Conservation (phyloP, 2,113 vertebrate species). For the Zootoca vivipara region DNA sequence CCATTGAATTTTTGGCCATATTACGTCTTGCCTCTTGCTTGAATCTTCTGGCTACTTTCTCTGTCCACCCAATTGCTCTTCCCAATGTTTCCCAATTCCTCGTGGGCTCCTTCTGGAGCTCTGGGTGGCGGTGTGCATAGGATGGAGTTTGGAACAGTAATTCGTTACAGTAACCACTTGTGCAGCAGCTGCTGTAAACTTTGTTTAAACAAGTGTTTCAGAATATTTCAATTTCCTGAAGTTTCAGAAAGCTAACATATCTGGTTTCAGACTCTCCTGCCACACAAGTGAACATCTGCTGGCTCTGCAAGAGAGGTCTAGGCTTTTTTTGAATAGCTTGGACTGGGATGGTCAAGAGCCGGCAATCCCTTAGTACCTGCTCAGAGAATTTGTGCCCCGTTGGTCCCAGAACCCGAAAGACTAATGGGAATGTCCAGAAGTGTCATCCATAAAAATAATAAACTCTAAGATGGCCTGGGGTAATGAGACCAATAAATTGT, state of each 20-base stretch:
- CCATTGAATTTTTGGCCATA: background rate
- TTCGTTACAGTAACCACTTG: background rate
- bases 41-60: background rate
- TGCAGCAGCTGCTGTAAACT: slow-evolving; percentile 22
- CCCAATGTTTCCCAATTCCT: background rate
- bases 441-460: background rate
- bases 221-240: slow-evolving; percentile 38
- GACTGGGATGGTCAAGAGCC: background rate
- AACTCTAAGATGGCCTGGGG: background rate
- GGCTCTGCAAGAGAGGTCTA: background rate
- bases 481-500: background rate
- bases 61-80: background rate
- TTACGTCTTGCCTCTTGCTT: background rate
- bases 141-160: background rate
- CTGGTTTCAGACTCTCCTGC: slow-evolving; percentile 16
- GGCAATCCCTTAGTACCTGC: background rate
- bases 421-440: background rate
- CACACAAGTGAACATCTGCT: slow-evolving; percentile 36
- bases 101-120: background rate
- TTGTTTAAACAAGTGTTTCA: slow-evolving; percentile 34
- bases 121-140: background rate
- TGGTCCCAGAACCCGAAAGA: background rate
- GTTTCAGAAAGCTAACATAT: slow-evolving; percentile 15
- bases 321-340: background rate
- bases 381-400: background rate